Conservation (phyloP, 2,888 invertebrate genomes). For the Philereme vetulata region DNA sequence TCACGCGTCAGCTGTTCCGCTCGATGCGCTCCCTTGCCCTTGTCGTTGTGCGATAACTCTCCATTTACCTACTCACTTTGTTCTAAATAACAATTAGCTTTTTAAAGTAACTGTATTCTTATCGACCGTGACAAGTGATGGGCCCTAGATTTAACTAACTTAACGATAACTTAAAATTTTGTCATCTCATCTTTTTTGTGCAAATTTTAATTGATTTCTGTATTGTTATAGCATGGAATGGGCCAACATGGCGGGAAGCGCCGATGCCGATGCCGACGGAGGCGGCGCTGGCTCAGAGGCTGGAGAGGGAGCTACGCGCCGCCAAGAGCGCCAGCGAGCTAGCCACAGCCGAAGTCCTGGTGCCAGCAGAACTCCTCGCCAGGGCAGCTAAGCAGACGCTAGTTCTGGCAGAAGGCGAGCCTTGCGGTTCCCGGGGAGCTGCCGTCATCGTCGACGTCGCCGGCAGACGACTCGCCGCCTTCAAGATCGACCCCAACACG, state of each 20-base stretch:
- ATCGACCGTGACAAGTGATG: background rate
- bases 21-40: conserved; percentile 58
- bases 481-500: conserved; percentile 93
- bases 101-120: conserved; percentile 1
- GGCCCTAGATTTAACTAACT: too few species aligned
- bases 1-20: conserved; percentile 71
- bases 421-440: conserved; percentile 94
- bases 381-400: conserved; percentile 91
- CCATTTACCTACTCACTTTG: conserved; percentile 34
- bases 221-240: conserved; percentile 75
- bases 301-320: conserved; percentile 91
- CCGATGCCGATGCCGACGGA: conserved; percentile 83
- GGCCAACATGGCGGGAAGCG: conserved; percentile 76
- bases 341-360: conserved; percentile 92
- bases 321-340: conserved; percentile 91
- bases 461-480: conserved; percentile 90
- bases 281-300: conserved; percentile 88
- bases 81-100: conserved; percentile 9
- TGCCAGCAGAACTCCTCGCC: conserved; percentile 92
- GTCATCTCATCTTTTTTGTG: background rate
- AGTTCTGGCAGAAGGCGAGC: conserved; percentile 93
- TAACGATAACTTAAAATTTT: background rate
- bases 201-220: conserved; percentile 45
- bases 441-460: conserved; percentile 93
- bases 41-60: conserved; percentile 41